phyloP scores from a whole-genome alignment of 2,113 vertebrate species.

The Labeo catla region DNA sequence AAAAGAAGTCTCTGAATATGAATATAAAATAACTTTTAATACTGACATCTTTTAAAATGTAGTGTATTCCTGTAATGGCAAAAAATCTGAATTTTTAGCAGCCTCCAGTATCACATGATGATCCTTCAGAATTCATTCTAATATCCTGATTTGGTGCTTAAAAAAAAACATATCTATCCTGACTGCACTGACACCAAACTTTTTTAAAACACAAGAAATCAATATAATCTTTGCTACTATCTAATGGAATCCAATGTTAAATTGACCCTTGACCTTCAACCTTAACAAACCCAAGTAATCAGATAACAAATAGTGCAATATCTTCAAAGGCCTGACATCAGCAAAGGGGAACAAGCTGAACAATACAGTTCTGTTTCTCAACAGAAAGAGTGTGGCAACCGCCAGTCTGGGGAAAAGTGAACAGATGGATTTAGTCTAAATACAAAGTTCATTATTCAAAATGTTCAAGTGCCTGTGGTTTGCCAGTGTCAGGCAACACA shows the following conservation, averaged over 20 bases:
- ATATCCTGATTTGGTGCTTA: neutral
- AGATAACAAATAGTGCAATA: neutral
- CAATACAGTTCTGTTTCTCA: slow-evolving; percentile 19
- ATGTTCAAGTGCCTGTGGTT: slow-evolving; percentile 3
- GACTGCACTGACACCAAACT: neutral
- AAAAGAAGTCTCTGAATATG: neutral
- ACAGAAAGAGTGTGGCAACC: neutral
- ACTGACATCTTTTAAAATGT: neutral
- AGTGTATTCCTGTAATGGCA: neutral
- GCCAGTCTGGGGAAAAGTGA: neutral
- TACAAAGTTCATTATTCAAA: slow-evolving; percentile 44
- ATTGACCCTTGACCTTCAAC: slow-evolving; percentile 20
- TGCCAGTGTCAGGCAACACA: neutral
- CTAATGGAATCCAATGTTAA: neutral
- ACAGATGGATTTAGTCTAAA: slow-evolving; percentile 12
- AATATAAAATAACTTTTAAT: neutral
- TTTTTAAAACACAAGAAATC: neutral
- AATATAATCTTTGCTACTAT: neutral
- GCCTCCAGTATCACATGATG: neutral
- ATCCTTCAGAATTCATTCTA: neutral
- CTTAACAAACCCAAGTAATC: neutral
- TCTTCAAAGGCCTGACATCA: slow-evolving; percentile 17
- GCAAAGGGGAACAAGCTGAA: slow-evolving; percentile 7
- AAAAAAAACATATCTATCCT: neutral
- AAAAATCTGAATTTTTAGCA: neutral